A percentile compares a stretch with the other conserved stretches of the same genome.
phyloP scores from a whole-genome alignment of 2,888 invertebrate genomes.

The Microchrysa polita region DNA sequence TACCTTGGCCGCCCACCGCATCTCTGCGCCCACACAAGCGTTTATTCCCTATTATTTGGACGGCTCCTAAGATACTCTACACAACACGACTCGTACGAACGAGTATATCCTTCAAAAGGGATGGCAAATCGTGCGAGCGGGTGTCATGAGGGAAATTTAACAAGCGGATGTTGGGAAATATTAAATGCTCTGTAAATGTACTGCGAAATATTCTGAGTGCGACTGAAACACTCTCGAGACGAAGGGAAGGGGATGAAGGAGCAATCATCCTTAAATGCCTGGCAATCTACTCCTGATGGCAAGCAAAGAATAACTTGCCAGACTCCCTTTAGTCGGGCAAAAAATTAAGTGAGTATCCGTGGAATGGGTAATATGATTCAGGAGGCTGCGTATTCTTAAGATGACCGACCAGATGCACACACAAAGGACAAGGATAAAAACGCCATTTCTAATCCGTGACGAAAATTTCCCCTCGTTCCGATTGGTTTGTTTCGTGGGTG shows the following conservation, averaged over 20 bases:
- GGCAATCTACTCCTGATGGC: slow-evolving; percentile 32
- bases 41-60: slow-evolving; percentile 51
- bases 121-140: slow-evolving; percentile 11
- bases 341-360: no score
- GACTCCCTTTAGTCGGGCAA: background rate
- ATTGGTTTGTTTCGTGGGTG: slow-evolving; percentile 54
- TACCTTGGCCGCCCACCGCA: slow-evolving; percentile 44
- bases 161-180: slow-evolving; percentile 42
- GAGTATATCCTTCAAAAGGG: background rate
- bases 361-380: slow-evolving; percentile 1
- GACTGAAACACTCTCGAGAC: background rate
- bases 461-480: slow-evolving; percentile 54
- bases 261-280: slow-evolving; percentile 44
- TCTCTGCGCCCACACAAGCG: slow-evolving; percentile 26
- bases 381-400: background rate
- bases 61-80: slow-evolving; percentile 38
- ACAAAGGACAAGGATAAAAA: background rate
- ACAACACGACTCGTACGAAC: background rate
- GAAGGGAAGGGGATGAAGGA: slow-evolving; percentile 8
- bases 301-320: slow-evolving; percentile 15
- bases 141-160: slow-evolving; percentile 19
- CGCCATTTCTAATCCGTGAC: slow-evolving; percentile 31
- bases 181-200: slow-evolving; percentile 49
- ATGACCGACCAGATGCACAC: slow-evolving; percentile 14
- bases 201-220: slow-evolving; percentile 47